Base-by-base conservation (phyloP, 1,140 invertebrate genomes). In the Halyomorpha halys region DNA sequence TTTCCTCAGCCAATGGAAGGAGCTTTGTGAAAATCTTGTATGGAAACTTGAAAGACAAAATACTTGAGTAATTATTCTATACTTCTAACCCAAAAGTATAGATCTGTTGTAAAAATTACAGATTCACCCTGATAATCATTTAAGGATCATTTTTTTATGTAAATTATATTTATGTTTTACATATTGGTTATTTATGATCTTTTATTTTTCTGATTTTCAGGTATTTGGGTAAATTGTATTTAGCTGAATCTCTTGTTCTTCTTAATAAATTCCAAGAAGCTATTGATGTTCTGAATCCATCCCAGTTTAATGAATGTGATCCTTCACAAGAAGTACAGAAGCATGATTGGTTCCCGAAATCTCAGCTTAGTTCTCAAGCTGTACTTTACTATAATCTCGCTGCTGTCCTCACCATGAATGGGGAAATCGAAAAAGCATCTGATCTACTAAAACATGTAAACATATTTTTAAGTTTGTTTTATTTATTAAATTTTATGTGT, bases 201-300 rank as follows among this genome's bases (percentile, higher is more conserved):
- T 30, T 30, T 30, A 4, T 3, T 47, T 61, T 47, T 62, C 9
- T 23, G 47, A 71, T 70, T 72, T 79, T 71, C 68, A 90, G 88
- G 74, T 83, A 93, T 65, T 77, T 95, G 65, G 90, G 84, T 0
- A 86, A 93, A 74, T 81, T 96, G 67, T 96, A 96, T 74, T 86
- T 88, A 19, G 91, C 90, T 0, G 93, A 97, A 75, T 86, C 91
- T 49, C 75, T 91, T n/a, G 84, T 96, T 67, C 82, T 87, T 62
- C 75, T 93, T 71, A 87, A 94, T 71, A 83, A 85, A 77, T 85
- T 91, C 51, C 77, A 80, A 5, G 91, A 95, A 75, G 92, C 92
- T 3, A 81, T 94, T 19, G 83, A 89, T 65, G 84, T 92, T 74
- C 77, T 96, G 25, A 89, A 93, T 71, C 88, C 87, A 6, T 85